Percentiles rank a stretch among this genome's conserved stretches.
These are phyloP conservation scores for Netelia melanura DNA, from an alignment of 2,888 invertebrate genomes.

Conservation along the genomic window DNA sequence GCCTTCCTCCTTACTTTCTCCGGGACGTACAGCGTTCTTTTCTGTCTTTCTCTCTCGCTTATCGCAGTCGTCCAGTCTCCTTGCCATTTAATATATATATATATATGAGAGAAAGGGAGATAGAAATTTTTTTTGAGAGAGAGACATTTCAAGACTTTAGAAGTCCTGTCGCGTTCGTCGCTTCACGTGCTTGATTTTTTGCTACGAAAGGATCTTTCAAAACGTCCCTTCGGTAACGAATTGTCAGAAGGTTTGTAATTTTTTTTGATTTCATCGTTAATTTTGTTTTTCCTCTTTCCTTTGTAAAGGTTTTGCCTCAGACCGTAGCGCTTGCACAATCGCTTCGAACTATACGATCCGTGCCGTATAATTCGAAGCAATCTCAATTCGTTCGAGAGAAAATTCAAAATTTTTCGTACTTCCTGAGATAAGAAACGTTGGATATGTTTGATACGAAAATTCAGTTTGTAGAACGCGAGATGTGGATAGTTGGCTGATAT, in stretches of 20 bases:
- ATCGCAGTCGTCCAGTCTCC: conserved; percentile 55
- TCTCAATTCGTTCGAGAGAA: background rate
- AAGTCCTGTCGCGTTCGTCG: background rate
- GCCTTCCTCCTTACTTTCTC: conserved; percentile 2
- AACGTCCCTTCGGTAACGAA: background rate
- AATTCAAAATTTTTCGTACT: background rate
- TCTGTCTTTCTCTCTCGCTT: conserved; percentile 28
- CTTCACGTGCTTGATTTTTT: background rate
- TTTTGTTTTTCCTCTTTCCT: background rate
- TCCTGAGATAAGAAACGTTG: background rate
- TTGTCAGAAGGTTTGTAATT: background rate
- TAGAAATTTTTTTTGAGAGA: background rate
- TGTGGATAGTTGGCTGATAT: no score
- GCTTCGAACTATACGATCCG: no score
- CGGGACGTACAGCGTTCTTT: conserved; percentile 16
- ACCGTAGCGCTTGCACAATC: no score
- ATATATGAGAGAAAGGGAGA: background rate
- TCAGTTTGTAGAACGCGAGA: no score
- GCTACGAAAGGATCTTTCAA: background rate
- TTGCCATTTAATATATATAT: background rate
- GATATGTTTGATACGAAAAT: background rate
- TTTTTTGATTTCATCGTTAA: background rate
- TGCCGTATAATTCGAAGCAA: no score
- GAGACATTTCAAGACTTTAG: background rate
- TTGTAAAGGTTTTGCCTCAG: no score